Conservation (phyloP, 1,140 invertebrate species). For the Harlomillsia oculata region DNA sequence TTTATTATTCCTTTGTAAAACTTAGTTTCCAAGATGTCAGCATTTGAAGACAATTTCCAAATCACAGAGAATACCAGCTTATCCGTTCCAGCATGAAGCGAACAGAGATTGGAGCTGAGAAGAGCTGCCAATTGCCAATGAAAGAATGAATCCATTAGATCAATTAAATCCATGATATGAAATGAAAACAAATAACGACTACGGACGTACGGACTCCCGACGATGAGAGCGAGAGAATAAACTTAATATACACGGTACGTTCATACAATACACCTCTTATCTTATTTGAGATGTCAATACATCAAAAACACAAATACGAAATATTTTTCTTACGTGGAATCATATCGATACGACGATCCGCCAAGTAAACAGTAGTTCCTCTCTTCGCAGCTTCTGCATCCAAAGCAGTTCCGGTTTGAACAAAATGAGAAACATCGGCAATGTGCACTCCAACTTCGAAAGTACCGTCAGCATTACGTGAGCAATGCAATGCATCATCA, state of each 20-base stretch:
- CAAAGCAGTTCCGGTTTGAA: constrained; percentile 73
- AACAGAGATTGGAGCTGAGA: constrained; percentile 86
- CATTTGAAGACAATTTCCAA: constrained; percentile 79
- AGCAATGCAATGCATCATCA: constrained; percentile 93
- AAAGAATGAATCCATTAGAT: constrained; percentile 12
- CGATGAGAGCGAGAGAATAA: too few relatives aligned
- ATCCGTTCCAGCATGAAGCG: constrained; percentile 70
- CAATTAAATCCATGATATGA: background rate
- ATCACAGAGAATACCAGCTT: constrained; percentile 87
- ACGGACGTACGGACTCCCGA: too few relatives aligned
- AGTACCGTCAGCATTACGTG: constrained; percentile 59
- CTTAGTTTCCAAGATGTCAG: constrained; percentile 68
- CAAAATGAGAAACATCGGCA: constrained; percentile 89
- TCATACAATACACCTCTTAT: background rate
- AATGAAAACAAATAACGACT: too few relatives aligned
- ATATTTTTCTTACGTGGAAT: constrained; percentile 59
- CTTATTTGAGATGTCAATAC: constrained; percentile 12
- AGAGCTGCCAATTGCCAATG: constrained; percentile 57
- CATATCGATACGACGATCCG: constrained; percentile 82
- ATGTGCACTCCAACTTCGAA: constrained; percentile 88
- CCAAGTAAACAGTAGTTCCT: constrained; percentile 82
- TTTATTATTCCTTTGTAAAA: constrained; percentile 89
- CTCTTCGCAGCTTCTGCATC: constrained; percentile 76
- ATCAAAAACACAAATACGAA: too few relatives aligned
- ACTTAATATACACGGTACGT: too few relatives aligned